Evolutionary conservation across 37 sponge, comb jelly and placozoan species (phyloP), one percentile per base, ranked within the genome.

Genomic region (Chondrilla cf. caribensis): DNA sequence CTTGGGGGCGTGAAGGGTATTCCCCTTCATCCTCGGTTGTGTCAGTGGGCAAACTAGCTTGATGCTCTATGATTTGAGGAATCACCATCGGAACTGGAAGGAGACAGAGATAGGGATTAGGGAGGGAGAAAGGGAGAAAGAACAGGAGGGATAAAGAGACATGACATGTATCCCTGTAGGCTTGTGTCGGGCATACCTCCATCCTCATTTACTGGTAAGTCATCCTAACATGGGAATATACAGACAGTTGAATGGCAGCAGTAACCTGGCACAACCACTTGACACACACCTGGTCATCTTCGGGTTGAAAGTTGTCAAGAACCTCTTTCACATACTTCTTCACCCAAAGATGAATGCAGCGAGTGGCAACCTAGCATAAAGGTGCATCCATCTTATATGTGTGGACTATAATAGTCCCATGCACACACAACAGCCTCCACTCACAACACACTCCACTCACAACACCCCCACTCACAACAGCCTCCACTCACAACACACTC

Each of bases 261-360:
- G n/a, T n/a, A n/a, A n/a, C n/a, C n/a, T n/a, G n/a, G n/a, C n/a
- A n/a, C n/a, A n/a, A n/a, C n/a, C n/a, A n/a, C n/a, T n/a, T n/a
- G n/a, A n/a, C n/a, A n/a, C n/a, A n/a, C 8, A 62, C 64, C 25
- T 29, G 64, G 9, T 11, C 51, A 47, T 47, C 51, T 14, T 47
- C 51, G 11, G 51, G 51, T 31, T 33, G 15, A 33, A 28, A 22
- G 64, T 67, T 68, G 19, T 47, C 24, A 1, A 86, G 17, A 0
- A 90, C 73, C 28, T 86, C 85, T 54, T 87, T 82, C 29, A 87
- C 86, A 44, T 77, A 87, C 38, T 73, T 79, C 77, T 87, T 84
- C 73, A 91, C 65, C 92, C 92, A 91, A 35, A 57, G 85, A 35
- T 85, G 71, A 47, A 91, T 87, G 43, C 92, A 91, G 28, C 66